A percentile compares a stretch with the other conserved stretches of the same genome.
phyloP scores from a whole-genome alignment of 2,797 vertebrate genomes.

The Lophotriccus pileatus region DNA sequence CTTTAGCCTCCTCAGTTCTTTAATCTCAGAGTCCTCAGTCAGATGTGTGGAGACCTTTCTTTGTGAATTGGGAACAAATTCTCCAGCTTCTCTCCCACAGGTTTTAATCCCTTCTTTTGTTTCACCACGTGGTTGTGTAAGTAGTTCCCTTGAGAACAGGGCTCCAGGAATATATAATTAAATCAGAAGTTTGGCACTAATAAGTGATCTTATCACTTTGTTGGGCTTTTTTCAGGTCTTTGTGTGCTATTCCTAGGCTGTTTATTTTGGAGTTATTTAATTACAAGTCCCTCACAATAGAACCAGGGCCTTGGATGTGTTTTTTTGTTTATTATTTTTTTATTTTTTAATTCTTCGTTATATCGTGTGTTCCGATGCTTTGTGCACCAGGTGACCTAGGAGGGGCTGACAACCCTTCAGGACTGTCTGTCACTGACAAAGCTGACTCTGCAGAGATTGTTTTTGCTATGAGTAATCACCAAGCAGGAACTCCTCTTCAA shows the following conservation, averaged over 20 bases:
- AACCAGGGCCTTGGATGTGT: neutral
- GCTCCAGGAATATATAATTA: constrained; percentile 71
- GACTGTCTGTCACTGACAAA: neutral
- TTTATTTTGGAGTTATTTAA: constrained; percentile 45
- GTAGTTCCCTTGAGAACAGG: constrained; percentile 65
- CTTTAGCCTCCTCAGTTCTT: neutral
- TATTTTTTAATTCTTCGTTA: neutral
- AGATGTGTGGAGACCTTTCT: neutral
- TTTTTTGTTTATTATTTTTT: neutral
- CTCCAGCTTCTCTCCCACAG: constrained; percentile 38
- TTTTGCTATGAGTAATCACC: constrained; percentile 20
- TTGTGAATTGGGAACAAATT: constrained; percentile 29
- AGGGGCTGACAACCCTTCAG: constrained; percentile 59
- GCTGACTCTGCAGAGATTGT: constrained; percentile 30
- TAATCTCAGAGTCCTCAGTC: neutral
- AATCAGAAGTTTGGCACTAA: constrained; percentile 64
- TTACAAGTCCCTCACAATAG: constrained; percentile 52
- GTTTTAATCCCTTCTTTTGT: constrained; percentile 73
- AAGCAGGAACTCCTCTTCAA: neutral
- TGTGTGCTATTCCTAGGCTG: constrained; percentile 40
- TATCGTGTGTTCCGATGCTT: neutral
- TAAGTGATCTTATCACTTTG: constrained; percentile 61
- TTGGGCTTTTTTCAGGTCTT: constrained; percentile 64
- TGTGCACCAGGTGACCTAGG: constrained; percentile 10
- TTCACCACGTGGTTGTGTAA: constrained; percentile 63